These are phyloP conservation scores for Montipora sp. DNA, from an alignment of 64 coral and sea anemone genomes.

Conservation along the genomic window DNA sequence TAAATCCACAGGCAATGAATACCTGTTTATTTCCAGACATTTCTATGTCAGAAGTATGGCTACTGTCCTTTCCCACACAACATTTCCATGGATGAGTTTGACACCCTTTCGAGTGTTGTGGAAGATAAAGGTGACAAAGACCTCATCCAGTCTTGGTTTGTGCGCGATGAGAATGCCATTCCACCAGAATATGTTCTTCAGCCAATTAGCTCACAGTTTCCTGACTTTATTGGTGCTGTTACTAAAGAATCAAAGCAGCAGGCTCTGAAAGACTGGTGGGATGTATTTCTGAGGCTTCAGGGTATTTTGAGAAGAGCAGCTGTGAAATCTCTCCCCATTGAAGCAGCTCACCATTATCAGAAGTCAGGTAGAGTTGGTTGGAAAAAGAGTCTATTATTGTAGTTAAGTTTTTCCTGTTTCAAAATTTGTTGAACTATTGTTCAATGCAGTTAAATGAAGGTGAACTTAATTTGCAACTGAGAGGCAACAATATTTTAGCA, in stretches of 20 bases:
- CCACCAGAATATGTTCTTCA: slow-evolving; percentile 83
- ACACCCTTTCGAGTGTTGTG: slow-evolving; percentile 37
- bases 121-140: slow-evolving; percentile 76
- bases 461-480: no score
- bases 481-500: no score
- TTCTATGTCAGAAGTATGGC: slow-evolving; percentile 90
- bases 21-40: slow-evolving; percentile 54
- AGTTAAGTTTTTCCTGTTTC: no score
- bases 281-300: slow-evolving; percentile 72
- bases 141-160: slow-evolving; percentile 75
- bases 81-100: slow-evolving; percentile 73
- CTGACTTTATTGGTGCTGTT: slow-evolving; percentile 44
- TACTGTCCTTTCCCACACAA: slow-evolving; percentile 75
- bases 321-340: slow-evolving; percentile 53
- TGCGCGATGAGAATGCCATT: slow-evolving; percentile 73
- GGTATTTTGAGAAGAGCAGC: slow-evolving; percentile 71
- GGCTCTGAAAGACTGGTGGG: slow-evolving; percentile 74
- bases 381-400: neutral
- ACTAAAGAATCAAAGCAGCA: slow-evolving; percentile 66
- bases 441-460: no score
- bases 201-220: slow-evolving; percentile 81
- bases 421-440: no score
- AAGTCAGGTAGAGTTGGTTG: slow-evolving; percentile 61
- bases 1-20: no score
- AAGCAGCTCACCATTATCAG: slow-evolving; percentile 66